A percentile compares a stretch with the other conserved stretches of the same genome.
Evolutionary conservation across 35 echinoderm and acorn worm species (phyloP).

Genomic region (Heliocidaris erythrogramma): DNA sequence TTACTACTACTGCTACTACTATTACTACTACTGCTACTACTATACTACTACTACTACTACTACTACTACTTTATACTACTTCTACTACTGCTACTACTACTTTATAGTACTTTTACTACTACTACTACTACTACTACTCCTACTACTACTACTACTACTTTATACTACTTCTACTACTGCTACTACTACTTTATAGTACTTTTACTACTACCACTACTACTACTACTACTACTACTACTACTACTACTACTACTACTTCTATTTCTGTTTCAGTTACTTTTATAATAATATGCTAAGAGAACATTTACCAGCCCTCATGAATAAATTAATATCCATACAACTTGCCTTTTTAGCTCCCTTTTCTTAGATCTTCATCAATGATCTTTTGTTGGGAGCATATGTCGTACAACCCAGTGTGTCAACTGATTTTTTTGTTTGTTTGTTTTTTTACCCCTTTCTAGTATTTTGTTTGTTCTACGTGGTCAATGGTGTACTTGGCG

Average conservation of each 20-base stretch:
- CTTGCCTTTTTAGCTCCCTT: too few species aligned
- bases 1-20: neutral
- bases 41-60: neutral
- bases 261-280: neutral
- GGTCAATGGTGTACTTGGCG: conserved; percentile 72
- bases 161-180: neutral
- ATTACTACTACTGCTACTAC: neutral
- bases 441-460: neutral
- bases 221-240: neutral
- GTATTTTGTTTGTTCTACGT: conserved; percentile 96
- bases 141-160: conserved; percentile 8
- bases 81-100: neutral
- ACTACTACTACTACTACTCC: too few species aligned
- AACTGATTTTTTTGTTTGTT: too few species aligned
- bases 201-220: neutral
- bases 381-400: too few species aligned
- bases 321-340: too few species aligned
- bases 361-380: too few species aligned
- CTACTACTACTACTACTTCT: neutral
- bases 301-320: too few species aligned
- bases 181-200: conserved; percentile 1
- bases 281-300: too few species aligned
- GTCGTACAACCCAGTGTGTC: too few species aligned
- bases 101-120: too few species aligned
- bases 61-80: neutral